Evolutionary conservation across 2,113 vertebrate species (phyloP).

Genomic region (Globicephala melas): DNA sequence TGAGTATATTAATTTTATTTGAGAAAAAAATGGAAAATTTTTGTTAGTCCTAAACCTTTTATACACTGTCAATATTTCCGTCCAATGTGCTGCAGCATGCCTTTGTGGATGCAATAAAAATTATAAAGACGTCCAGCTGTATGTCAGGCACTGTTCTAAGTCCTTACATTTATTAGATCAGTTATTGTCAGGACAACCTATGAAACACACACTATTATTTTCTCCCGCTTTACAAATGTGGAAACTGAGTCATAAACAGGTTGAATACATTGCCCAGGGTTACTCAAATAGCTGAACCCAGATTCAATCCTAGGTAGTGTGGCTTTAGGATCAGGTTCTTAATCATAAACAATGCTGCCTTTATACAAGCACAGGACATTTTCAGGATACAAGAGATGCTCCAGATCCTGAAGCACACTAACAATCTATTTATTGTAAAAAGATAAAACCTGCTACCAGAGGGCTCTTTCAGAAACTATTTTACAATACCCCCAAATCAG

Average conservation of each 20-base stretch:
- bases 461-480: neutral
- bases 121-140: neutral
- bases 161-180: neutral
- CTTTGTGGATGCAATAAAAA: neutral
- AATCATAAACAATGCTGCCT: neutral
- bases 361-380: neutral
- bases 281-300: neutral
- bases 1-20: neutral
- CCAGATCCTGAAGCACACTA: neutral
- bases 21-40: neutral
- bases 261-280: neutral
- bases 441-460: neutral
- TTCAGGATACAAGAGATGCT: neutral
- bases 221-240: neutral
- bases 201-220: neutral
- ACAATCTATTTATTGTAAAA: neutral
- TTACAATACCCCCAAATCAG: neutral
- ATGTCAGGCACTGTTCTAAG: neutral
- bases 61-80: neutral
- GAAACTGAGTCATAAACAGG: neutral
- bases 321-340: neutral
- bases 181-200: neutral
- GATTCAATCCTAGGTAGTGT: neutral
- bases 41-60: neutral
- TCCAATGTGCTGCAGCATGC: neutral